Evolutionary conservation across 2,888 invertebrate species (phyloP), one percentile per base, ranked within the genome.

Genomic region (Sinotaia quadrata): DNA sequence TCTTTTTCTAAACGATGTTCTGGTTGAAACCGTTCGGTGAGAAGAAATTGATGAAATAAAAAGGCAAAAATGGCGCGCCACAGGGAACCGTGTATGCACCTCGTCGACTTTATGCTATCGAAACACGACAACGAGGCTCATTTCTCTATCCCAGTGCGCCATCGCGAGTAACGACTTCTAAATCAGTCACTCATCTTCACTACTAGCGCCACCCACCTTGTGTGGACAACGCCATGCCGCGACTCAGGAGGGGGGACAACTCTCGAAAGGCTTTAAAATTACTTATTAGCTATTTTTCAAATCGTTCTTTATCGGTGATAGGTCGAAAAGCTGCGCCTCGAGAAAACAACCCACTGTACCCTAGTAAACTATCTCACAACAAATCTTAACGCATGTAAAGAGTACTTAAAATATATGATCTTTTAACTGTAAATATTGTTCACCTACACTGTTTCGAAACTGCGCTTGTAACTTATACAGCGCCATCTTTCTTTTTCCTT

Each of bases 131-230:
- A 3, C 58, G n/a, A 29, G 4, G 21, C 21, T 29, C 24, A 27
- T 27, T 33, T 21, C 33, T n/a, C 10, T 31, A 18, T 61, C 29
- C 61, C 44, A 34, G 34, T 49, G 61, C 49, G 51, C 51, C 49
- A 61, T 51, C 61, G 49, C 24, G 51, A 12, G 1, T 8, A 49
- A 33, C 47, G 47, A 29, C 61, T 24, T 12, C 47, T 31, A 51
- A 41, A 61, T 61, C 61, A 61, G 51, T 34, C 61, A 21, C 7
- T 24, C 31, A 61, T 61, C 61, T 61, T 31, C 34, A 34, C 21
- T 34, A n/a, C 44, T 44, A 34, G 61, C 51, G 61, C 61, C 61
- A 49, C 61, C 61, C 61, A 61, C 34, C 60, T 27, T n/a, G 61
- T 34, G 61, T 33, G 61, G 61, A 61, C 61, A 61, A 27, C 47